Evolutionary conservation across 23 tunicate genomes (phyloP).

Genomic region (Diplosoma virens): DNA sequence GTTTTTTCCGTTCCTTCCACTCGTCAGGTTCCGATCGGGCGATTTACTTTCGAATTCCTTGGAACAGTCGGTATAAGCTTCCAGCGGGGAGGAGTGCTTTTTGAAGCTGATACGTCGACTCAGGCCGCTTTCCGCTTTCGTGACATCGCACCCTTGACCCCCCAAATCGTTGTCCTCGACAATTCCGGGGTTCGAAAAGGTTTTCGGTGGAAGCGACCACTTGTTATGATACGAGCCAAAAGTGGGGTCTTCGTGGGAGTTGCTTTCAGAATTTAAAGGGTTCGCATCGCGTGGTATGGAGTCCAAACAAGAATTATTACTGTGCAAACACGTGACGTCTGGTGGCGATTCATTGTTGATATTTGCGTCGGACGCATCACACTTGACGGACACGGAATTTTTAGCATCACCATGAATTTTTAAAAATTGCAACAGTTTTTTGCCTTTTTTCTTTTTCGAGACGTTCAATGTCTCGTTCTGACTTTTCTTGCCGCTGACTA

Average conservation of each 20-base stretch:
- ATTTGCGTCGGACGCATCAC: background rate
- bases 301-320: background rate
- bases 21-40: no score
- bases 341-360: background rate
- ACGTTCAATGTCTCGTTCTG: background rate
- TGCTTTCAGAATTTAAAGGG: background rate
- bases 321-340: background rate
- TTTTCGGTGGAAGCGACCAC: background rate
- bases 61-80: background rate
- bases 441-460: conserved; percentile 36
- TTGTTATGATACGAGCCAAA: background rate
- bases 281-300: background rate
- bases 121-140: conserved; percentile 11
- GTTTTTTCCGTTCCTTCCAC: no score
- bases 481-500: background rate
- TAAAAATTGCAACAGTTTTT: conserved; percentile 34
- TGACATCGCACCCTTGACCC: background rate
- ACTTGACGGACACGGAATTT: background rate
- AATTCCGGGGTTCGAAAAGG: background rate
- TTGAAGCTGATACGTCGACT: background rate
- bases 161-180: background rate
- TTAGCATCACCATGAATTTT: conserved; percentile 41
- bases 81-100: conserved; percentile 13
- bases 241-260: background rate
- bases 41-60: no score